A percentile compares a stretch with the other conserved stretches of the same genome.
phyloP scores from a whole-genome alignment of 1,140 invertebrate species.

The Drosophila melanica region DNA sequence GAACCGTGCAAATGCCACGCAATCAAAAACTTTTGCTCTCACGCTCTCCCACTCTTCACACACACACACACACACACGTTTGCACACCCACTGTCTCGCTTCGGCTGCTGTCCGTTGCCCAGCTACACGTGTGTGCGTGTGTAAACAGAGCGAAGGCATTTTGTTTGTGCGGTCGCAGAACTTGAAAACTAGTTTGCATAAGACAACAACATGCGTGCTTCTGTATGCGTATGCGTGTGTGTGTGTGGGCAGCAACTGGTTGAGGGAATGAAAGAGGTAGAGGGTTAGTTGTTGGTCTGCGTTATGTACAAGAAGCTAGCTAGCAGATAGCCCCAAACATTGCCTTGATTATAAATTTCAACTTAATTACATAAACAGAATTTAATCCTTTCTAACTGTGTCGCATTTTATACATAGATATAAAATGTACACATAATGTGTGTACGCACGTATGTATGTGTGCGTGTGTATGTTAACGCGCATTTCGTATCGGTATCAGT shows the following conservation, averaged over 20 bases:
- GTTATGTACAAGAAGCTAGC: slow-evolving; percentile 5
- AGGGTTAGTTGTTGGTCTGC: background rate
- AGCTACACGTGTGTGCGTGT: slow-evolving; percentile 12
- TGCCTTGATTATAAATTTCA: slow-evolving; percentile 83
- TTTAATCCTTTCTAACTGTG: slow-evolving; percentile 80
- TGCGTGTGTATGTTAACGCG: slow-evolving; percentile 46
- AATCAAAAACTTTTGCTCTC: slow-evolving; percentile 56
- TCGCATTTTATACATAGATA: slow-evolving; percentile 51
- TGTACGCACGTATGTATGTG: slow-evolving; percentile 1
- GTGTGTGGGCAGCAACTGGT: slow-evolving; percentile 10
- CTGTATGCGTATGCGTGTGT: background rate
- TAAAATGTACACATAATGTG: slow-evolving; percentile 9
- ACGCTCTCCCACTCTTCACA: slow-evolving; percentile 3
- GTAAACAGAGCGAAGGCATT: slow-evolving; percentile 29
- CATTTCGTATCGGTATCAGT: slow-evolving; percentile 29
- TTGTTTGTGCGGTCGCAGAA: slow-evolving; percentile 72
- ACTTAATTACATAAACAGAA: slow-evolving; percentile 82
- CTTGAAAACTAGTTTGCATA: slow-evolving; percentile 79
- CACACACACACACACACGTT: background rate
- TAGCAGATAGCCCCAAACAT: slow-evolving; percentile 37
- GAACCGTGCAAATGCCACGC: slow-evolving; percentile 74
- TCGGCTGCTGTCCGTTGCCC: slow-evolving; percentile 41
- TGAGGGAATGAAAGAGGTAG: background rate
- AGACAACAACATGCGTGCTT: slow-evolving; percentile 51
- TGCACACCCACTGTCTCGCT: background rate